These are phyloP conservation scores for Caranx ignobilis DNA, from an alignment of 2,113 vertebrate species.

Conservation along the genomic window DNA sequence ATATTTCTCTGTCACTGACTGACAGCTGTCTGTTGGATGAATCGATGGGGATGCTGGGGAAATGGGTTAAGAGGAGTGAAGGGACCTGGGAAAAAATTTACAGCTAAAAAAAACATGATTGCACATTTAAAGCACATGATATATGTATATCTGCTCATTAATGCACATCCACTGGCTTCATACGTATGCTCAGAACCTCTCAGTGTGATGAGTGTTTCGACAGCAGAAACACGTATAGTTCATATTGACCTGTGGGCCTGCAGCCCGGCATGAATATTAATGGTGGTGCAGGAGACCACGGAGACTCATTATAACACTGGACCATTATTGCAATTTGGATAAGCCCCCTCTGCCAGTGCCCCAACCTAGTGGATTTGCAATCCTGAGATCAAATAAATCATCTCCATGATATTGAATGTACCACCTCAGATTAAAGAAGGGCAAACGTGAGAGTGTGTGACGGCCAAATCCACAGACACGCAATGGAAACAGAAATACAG, in stretches of 20 bases:
- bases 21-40: not conserved
- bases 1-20: conserved; percentile 13
- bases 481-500: no score
- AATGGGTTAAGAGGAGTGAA: not conserved
- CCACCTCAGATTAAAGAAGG: not conserved
- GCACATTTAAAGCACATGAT: conserved; percentile 8
- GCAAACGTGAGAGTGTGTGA: not conserved
- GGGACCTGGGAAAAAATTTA: conserved; percentile 16
- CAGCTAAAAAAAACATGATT: conserved; percentile 16
- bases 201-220: conserved; percentile 37
- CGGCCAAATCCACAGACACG: no score
- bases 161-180: conserved; percentile 19
- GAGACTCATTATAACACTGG: conserved; percentile 47
- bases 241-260: conserved; percentile 38
- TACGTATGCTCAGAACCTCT: conserved; percentile 32
- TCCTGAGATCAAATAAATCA: conserved; percentile 24
- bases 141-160: conserved; percentile 31
- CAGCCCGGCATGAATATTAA: conserved; percentile 56
- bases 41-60: conserved; percentile 1
- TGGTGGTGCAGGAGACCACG: conserved; percentile 29
- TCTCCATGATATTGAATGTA: not conserved
- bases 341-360: no score
- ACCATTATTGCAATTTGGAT: conserved; percentile 29
- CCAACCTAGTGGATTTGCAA: conserved; percentile 2
- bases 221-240: conserved; percentile 26